A percentile compares a stretch with the other conserved stretches of the same genome.
Evolutionary conservation across 2,113 vertebrate species (phyloP).

Genomic region (Nyctibius bracteatus): DNA sequence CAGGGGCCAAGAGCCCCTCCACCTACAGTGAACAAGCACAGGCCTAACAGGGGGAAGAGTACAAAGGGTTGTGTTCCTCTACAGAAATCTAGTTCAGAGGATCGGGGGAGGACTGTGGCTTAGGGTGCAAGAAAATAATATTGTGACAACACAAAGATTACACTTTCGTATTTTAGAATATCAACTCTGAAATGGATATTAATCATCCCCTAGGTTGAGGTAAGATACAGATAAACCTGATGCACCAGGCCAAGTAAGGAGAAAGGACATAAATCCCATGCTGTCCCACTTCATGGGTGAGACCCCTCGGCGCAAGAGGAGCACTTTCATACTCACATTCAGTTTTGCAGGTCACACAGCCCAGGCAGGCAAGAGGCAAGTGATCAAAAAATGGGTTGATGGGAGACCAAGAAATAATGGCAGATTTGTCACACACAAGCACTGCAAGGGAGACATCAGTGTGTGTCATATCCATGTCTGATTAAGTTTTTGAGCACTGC

Average conservation of each 20-base stretch:
- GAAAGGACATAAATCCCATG: background rate
- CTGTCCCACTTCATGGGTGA: fast-evolving
- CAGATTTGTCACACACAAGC: background rate
- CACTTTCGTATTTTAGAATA: background rate
- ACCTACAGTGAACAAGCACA: background rate
- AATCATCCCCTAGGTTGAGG: background rate
- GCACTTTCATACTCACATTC: background rate
- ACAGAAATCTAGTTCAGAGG: background rate
- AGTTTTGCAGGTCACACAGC: background rate
- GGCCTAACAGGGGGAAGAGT: background rate
- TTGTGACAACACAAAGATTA: background rate
- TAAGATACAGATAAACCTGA: background rate
- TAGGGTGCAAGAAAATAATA: background rate
- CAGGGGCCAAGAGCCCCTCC: background rate
- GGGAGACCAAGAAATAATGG: background rate
- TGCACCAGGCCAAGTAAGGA: background rate
- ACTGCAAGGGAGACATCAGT: background rate
- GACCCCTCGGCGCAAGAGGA: background rate
- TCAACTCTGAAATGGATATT: background rate
- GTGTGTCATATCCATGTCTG: background rate
- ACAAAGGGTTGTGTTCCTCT: background rate
- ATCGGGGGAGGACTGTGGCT: background rate
- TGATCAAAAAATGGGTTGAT: background rate
- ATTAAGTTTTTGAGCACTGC: background rate
- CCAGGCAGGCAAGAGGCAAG: background rate